phyloP scores from a whole-genome alignment of 2,797 vertebrate genomes.

The Psittacula echo region DNA sequence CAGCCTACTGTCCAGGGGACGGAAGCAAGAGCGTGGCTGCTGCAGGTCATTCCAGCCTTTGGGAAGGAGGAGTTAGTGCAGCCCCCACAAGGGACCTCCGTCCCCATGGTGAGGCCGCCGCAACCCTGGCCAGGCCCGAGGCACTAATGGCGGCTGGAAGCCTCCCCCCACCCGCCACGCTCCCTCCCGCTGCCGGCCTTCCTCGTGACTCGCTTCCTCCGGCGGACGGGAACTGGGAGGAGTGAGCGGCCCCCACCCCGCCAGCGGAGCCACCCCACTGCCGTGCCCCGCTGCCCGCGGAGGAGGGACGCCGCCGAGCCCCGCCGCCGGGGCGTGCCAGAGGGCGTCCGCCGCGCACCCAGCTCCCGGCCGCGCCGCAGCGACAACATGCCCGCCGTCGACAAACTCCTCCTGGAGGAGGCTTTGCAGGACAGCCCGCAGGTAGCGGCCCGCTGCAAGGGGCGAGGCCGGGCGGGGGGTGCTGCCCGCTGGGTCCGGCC shows the following conservation, averaged over 20 bases:
- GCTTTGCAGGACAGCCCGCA: constrained; percentile 96
- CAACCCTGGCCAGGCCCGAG: fast-evolving
- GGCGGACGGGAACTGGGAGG: constrained; percentile 55
- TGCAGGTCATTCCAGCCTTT: fast-evolving
- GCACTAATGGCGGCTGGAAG: neutral
- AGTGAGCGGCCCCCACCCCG: neutral
- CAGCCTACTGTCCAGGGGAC: fast-evolving
- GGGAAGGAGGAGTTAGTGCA: fast-evolving
- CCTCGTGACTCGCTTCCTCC: constrained; percentile 61
- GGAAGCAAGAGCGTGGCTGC: no score
- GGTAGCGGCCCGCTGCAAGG: constrained; percentile 77
- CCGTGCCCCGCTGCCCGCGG: neutral
- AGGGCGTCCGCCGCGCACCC: neutral
- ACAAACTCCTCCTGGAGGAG: constrained; percentile 94
- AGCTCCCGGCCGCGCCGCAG: constrained; percentile 47
- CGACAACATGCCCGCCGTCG: constrained; percentile 93
- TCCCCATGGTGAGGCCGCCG: fast-evolving
- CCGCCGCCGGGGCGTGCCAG: constrained; percentile 58
- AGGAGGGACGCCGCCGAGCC: neutral
- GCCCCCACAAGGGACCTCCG: fast-evolving
- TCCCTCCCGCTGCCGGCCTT: neutral
- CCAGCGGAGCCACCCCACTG: neutral
- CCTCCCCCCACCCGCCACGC: neutral
- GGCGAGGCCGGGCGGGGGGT: neutral
- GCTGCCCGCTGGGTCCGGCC: neutral